Conservation (phyloP, 2,113 vertebrate genomes). For the Dasypus novemcinctus region DNA sequence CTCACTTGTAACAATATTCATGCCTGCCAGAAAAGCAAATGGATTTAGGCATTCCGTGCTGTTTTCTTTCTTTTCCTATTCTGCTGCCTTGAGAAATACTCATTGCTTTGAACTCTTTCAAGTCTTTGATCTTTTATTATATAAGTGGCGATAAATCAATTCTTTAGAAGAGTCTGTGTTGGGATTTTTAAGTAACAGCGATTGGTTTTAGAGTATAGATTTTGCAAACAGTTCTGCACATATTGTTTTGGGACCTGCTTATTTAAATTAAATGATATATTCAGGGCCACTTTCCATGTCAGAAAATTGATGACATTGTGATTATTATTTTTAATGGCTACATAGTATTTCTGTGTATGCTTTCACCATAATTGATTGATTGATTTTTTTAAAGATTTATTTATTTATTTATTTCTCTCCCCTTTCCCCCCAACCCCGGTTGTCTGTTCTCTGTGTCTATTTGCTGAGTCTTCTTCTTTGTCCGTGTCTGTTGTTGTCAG, state of each 20-base stretch:
- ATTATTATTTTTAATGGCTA: neutral
- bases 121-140: neutral
- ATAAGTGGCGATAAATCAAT: neutral
- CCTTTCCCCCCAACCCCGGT: no score
- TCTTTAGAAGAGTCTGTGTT: neutral
- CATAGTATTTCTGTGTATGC: neutral
- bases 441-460: no score
- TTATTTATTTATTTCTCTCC: no score
- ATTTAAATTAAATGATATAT: neutral
- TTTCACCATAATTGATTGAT: neutral
- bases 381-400: no score
- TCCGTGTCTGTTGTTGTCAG: no score
- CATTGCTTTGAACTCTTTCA: slow-evolving; percentile 25
- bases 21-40: slow-evolving; percentile 53
- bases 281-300: neutral
- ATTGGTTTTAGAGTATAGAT: neutral
- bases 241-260: neutral
- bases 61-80: slow-evolving; percentile 20
- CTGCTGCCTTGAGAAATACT: neutral
- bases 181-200: neutral
- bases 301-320: neutral
- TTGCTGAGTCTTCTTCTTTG: no score
- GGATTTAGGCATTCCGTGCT: neutral
- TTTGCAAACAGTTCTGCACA: neutral
- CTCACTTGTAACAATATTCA: neutral